A percentile compares a stretch with the other conserved stretches of the same genome.
Evolutionary conservation across 37 sponge, comb jelly and placozoan genomes (phyloP).

Genomic region (Spongilla lacustris): DNA sequence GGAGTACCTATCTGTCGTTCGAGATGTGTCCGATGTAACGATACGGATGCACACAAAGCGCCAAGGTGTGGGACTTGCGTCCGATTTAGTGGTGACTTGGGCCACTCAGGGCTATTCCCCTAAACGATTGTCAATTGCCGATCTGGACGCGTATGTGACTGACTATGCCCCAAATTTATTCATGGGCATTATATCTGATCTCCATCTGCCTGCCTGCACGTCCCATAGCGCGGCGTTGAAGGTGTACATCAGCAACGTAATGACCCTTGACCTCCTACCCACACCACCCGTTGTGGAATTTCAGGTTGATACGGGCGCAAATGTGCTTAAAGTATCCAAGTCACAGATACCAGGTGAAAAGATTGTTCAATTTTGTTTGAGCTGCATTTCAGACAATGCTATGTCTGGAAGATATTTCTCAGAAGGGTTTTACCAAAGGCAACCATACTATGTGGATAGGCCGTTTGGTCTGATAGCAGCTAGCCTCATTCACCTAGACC

Average conservation of each 20-base stretch:
- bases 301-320: not conserved
- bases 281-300: not conserved
- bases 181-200: not conserved
- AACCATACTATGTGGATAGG: not conserved
- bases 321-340: not conserved
- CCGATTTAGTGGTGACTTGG: not conserved
- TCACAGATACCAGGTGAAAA: not conserved
- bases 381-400: not conserved
- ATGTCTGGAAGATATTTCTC: not conserved
- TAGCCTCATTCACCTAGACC: not conserved
- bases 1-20: not conserved
- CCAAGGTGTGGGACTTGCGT: not conserved
- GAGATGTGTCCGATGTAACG: not conserved
- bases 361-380: not conserved
- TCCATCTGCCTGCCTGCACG: not conserved
- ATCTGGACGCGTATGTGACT: not conserved
- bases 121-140: not conserved
- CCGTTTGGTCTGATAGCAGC: not conserved
- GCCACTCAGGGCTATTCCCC: not conserved
- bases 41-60: not conserved
- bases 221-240: not conserved
- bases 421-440: not conserved
- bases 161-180: not conserved
- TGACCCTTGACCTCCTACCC: not conserved
- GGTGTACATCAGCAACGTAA: not conserved